Percentiles rank a stretch among this genome's conserved stretches.
These are phyloP conservation scores for Nasonia longicornis DNA, from an alignment of 1,140 invertebrate species.

Conservation along the genomic window DNA sequence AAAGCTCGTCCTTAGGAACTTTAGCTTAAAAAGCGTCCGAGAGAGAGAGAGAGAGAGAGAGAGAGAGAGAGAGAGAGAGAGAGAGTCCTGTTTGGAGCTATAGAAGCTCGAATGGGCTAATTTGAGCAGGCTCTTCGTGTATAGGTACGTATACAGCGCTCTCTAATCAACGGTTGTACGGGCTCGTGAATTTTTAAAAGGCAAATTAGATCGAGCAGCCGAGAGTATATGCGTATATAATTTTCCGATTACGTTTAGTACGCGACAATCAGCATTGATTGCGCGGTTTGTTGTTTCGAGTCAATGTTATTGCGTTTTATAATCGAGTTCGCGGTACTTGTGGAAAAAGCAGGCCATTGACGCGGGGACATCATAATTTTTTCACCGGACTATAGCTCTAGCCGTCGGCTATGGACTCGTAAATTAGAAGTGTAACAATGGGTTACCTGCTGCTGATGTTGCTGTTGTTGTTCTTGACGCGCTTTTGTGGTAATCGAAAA, in stretches of 20 bases:
- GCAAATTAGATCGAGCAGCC: background rate
- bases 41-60: too few species aligned
- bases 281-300: background rate
- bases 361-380: background rate
- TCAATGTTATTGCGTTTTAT: conserved; percentile 24
- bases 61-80: background rate
- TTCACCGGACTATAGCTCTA: background rate
- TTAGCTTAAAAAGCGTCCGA: background rate
- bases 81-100: background rate
- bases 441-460: too few species aligned
- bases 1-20: too few species aligned
- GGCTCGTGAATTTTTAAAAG: background rate
- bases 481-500: background rate
- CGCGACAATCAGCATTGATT: background rate
- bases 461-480: too few species aligned
- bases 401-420: background rate
- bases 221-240: background rate
- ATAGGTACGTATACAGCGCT: background rate
- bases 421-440: background rate
- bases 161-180: background rate
- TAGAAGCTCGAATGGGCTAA: background rate
- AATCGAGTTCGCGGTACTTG: background rate
- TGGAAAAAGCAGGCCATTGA: background rate
- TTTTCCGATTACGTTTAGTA: background rate
- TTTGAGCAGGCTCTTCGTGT: background rate